phyloP scores from a whole-genome alignment of 2,888 invertebrate species.

The Philhelius pedissequus region DNA sequence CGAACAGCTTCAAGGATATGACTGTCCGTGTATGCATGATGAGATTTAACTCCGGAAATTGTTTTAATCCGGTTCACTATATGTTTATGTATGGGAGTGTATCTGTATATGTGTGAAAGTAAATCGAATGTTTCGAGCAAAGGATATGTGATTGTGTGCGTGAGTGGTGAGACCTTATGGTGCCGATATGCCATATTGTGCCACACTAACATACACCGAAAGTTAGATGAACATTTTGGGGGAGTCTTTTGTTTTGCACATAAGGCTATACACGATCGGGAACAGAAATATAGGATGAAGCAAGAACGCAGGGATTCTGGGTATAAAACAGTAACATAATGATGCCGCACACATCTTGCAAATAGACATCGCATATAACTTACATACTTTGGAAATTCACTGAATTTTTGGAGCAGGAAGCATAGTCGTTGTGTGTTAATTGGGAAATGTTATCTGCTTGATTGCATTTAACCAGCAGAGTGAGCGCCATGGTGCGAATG shows the following conservation, averaged over 20 bases:
- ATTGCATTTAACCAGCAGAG: conserved; percentile 25
- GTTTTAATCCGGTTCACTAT: conserved; percentile 47
- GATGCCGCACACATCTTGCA: not conserved
- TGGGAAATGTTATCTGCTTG: conserved; percentile 27
- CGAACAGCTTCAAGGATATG: not conserved
- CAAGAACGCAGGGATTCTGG: not conserved
- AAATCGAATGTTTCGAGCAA: not conserved
- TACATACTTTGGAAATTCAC: not conserved
- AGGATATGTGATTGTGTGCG: not conserved
- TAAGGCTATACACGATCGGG: not conserved
- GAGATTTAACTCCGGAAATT: conserved; percentile 56
- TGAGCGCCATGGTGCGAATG: conserved; percentile 1
- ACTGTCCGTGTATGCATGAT: conserved; percentile 42
- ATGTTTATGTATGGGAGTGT: not conserved
- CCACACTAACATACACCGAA: conserved; percentile 5
- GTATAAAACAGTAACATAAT: not conserved
- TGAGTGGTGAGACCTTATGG: conserved; percentile 35
- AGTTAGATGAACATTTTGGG: not conserved
- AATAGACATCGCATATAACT: conserved; percentile 10
- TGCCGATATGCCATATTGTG: not conserved
- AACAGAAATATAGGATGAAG: not conserved
- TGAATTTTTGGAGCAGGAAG: not conserved
- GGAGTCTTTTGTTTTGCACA: conserved; percentile 1
- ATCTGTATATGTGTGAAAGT: not conserved
- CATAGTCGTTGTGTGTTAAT: conserved; percentile 8